Evolutionary conservation across 2,113 vertebrate genomes (phyloP).

Genomic region (Trichomycterus rosablanca): DNA sequence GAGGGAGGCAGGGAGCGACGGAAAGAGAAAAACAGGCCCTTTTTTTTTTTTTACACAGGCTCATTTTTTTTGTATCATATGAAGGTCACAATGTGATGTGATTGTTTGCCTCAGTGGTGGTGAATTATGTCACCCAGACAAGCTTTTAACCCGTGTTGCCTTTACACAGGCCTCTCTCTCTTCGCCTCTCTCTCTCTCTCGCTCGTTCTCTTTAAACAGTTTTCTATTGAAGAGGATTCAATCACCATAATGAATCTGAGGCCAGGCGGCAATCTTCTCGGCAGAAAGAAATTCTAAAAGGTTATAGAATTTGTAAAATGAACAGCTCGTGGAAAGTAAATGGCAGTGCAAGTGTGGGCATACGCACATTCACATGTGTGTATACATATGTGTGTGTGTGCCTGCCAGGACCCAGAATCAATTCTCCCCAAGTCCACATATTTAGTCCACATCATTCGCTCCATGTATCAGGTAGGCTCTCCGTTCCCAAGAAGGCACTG

Average conservation of each 20-base stretch:
- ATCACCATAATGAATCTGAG: conserved; percentile 93
- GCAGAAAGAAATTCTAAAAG: conserved; percentile 91
- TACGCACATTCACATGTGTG: conserved; percentile 55
- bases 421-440: conserved; percentile 87
- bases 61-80: conserved; percentile 77
- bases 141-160: conserved; percentile 89
- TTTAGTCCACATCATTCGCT: conserved; percentile 82
- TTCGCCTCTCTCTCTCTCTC: conserved; percentile 29
- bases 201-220: conserved; percentile 78
- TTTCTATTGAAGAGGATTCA: conserved; percentile 93
- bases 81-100: conserved; percentile 91
- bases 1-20: conserved; percentile 22
- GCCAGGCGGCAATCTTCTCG: conserved; percentile 85
- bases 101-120: conserved; percentile 84
- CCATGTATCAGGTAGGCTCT: conserved; percentile 81
- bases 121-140: conserved; percentile 91
- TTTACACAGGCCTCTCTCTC: conserved; percentile 56
- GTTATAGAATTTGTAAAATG: conserved; percentile 92
- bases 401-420: conserved; percentile 77
- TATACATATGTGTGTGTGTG: conserved; percentile 46
- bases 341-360: conserved; percentile 67
- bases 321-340: conserved; percentile 83
- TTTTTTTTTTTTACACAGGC: conserved; percentile 63
- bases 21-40: conserved; percentile 54
- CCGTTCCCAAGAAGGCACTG: conserved; percentile 40